Evolutionary conservation across 2,797 vertebrate species (phyloP).

Genomic region (Sus cebifrons): DNA sequence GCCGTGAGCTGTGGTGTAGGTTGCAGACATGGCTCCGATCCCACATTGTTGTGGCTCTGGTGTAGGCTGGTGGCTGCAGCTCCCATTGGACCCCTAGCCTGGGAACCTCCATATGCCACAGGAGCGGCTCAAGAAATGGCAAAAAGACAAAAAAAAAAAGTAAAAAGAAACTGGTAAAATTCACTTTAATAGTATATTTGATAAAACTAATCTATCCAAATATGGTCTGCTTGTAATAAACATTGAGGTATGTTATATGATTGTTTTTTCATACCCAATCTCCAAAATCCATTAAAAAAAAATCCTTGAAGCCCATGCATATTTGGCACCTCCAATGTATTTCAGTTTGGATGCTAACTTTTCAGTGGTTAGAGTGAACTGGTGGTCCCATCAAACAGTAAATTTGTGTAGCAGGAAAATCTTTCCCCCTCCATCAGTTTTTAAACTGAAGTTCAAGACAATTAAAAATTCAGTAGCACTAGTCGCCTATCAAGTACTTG

Average conservation of each 20-base stretch:
- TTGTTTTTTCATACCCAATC: not conserved
- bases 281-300: not conserved
- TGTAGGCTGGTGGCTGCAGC: too few relatives aligned
- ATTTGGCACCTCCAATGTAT: not conserved
- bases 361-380: not conserved
- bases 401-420: not conserved
- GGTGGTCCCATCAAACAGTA: not conserved
- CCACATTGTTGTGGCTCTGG: too few relatives aligned
- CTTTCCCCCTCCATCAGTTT: not conserved
- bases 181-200: constrained; percentile 2
- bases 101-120: too few relatives aligned
- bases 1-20: too few relatives aligned
- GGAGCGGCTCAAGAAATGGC: too few relatives aligned
- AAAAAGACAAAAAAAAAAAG: not conserved
- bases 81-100: too few relatives aligned
- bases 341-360: not conserved
- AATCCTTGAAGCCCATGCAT: not conserved
- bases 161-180: not conserved
- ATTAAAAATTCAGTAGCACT: not conserved
- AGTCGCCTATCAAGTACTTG: fast-evolving
- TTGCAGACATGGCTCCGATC: too few relatives aligned
- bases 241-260: not conserved
- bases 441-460: not conserved
- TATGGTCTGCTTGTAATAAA: not conserved
- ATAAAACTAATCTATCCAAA: not conserved